Evolutionary conservation across 23 tunicate species (phyloP), one percentile per base, ranked within the genome.

Genomic region (Diplosoma virens): DNA sequence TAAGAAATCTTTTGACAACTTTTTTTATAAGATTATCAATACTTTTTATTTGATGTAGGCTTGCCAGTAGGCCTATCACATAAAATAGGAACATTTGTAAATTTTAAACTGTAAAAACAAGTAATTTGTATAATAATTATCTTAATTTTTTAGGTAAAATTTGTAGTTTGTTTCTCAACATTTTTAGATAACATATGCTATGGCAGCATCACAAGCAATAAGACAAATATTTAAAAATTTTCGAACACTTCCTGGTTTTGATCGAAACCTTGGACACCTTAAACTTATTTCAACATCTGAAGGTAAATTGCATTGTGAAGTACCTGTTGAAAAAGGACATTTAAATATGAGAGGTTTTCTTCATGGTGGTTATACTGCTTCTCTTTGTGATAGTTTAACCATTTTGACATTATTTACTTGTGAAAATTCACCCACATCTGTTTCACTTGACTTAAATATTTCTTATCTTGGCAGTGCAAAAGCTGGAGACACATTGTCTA

Each of bases 281-380:
- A 59, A 81, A 79, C 76, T 85, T 2, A 16, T 85, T 11, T 82
- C 87, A 0, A 93, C 84, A 1, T 63, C 22, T 32, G 35, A 80
- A 26, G 97, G 97, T 2, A 80, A 85, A 76, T 50, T 92, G 20
- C 41, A 76, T 5, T 80, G 87, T 52, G 82, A 73, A 81, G 68
- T 92, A 87, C 68, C 72, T 25, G 92, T 92, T 24, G 21, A 37
- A 37, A 76, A 80, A 28, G 92, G 85, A 56, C 92, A 85, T 69
- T 45, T 81, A 26, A 92, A 92, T 63, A 36, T 56, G 56, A 37
- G 33, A 33, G 90, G 85, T n/a, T 74, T 58, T 60, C 33, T 92
- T 26, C 97, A 92, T 81, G 97, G 97, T 23, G 97, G 97, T 1
- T 53, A 60, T 16, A 85, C 89, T 68, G 90, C 93, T 16, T 75